These are phyloP conservation scores for Sitta europaea DNA, from an alignment of 2,113 vertebrate species.

Conservation along the genomic window DNA sequence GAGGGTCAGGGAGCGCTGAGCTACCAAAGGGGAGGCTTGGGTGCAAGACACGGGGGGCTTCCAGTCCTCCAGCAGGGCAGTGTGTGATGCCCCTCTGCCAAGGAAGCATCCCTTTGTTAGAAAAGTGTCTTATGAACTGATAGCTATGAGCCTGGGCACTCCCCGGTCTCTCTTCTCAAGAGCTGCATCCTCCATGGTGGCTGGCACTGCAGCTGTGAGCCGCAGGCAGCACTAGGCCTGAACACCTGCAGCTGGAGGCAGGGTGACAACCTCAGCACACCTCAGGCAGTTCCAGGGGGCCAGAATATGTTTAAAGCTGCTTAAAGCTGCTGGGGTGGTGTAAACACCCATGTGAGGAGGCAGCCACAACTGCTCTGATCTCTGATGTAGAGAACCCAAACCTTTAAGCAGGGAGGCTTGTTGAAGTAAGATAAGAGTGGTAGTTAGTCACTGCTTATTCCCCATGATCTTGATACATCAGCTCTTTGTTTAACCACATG, in stretches of 20 bases:
- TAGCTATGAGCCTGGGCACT: background rate
- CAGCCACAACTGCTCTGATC: background rate
- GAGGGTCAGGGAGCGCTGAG: background rate
- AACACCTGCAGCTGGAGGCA: background rate
- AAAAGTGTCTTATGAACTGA: too few relatives aligned
- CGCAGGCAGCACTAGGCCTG: background rate
- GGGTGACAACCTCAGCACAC: background rate
- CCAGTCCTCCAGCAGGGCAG: background rate
- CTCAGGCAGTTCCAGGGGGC: background rate
- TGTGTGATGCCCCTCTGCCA: background rate
- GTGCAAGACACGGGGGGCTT: background rate
- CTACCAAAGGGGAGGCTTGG: background rate
- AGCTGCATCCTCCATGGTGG: rapidly evolving
- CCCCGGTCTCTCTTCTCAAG: background rate
- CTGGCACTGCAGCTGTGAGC: background rate
- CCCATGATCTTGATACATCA: background rate
- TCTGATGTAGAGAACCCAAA: background rate
- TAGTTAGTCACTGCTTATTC: background rate
- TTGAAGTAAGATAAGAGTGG: background rate
- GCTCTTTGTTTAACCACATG: background rate
- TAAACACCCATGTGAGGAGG: background rate
- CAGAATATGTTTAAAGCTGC: background rate
- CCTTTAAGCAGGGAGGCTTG: background rate
- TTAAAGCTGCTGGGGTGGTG: background rate
- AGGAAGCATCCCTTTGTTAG: background rate